These are phyloP conservation scores for Lacerta agilis DNA, from an alignment of 2,797 vertebrate genomes.

Conservation along the genomic window DNA sequence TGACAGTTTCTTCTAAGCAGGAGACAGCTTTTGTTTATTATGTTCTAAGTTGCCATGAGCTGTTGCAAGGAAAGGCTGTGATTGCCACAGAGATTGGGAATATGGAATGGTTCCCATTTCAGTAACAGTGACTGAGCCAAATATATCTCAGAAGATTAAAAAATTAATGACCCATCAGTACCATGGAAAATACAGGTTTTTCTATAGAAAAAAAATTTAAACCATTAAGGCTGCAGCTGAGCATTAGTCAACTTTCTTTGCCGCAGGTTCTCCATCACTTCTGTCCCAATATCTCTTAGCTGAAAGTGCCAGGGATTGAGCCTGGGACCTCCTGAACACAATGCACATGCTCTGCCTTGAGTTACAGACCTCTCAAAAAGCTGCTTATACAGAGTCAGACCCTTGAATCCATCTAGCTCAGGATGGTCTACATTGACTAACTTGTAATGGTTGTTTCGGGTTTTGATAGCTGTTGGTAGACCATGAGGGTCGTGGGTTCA, in stretches of 20 bases:
- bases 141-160: background rate
- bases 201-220: too few species aligned
- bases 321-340: background rate
- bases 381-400: too few species aligned
- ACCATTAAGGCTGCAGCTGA: background rate
- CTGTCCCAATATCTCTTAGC: background rate
- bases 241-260: background rate
- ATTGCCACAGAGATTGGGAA: background rate
- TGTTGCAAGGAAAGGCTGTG: background rate
- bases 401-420: too few species aligned
- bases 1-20: background rate
- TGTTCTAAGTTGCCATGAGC: background rate
- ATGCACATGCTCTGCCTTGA: too few species aligned
- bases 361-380: too few species aligned
- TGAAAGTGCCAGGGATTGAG: background rate
- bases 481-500: too few species aligned
- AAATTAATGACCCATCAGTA: background rate
- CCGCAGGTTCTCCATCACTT: background rate
- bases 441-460: too few species aligned
- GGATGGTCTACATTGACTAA: too few species aligned
- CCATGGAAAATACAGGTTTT: background rate
- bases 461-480: too few species aligned
- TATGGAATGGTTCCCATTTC: background rate
- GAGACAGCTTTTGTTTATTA: background rate
- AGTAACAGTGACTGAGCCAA: background rate